phyloP scores from a whole-genome alignment of 2,888 invertebrate genomes.

The Drosophila macrospina region DNA sequence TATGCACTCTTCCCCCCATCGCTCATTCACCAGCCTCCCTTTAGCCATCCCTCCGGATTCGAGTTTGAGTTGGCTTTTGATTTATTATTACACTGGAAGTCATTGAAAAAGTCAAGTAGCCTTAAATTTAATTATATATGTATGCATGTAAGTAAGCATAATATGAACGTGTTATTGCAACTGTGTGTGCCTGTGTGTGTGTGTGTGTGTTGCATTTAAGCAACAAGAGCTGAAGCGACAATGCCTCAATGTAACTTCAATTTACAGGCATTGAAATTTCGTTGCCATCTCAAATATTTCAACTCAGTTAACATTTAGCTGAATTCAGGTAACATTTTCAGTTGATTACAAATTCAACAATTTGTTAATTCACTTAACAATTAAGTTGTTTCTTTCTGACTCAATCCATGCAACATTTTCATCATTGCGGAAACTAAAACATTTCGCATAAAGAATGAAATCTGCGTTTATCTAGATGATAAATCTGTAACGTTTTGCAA shows the following conservation, averaged over 20 bases:
- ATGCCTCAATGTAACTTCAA: slow-evolving; percentile 36
- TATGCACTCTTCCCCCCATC: slow-evolving; percentile 15
- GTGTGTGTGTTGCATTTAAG: slow-evolving; percentile 31
- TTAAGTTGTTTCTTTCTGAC: neutral
- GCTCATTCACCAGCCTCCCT: neutral
- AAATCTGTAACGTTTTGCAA: slow-evolving; percentile 1
- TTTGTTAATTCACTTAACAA: neutral
- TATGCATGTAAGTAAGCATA: slow-evolving; percentile 11
- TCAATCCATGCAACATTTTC: neutral
- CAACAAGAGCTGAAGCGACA: slow-evolving; percentile 31
- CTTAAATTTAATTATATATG: slow-evolving; percentile 64
- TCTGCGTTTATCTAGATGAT: neutral
- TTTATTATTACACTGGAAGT: slow-evolving; percentile 74
- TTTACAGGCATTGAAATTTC: slow-evolving; percentile 35
- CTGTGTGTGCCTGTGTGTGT: slow-evolving; percentile 2
- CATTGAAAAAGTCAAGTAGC: slow-evolving; percentile 78
- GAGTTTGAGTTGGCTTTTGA: slow-evolving; percentile 46
- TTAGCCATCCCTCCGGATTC: slow-evolving; percentile 4
- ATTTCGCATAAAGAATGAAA: neutral
- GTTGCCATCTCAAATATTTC: slow-evolving; percentile 4
- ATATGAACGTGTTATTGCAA: slow-evolving; percentile 26
- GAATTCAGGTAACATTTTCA: neutral
- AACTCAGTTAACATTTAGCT: slow-evolving; percentile 3
- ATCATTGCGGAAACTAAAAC: slow-evolving; percentile 5
- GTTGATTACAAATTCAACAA: neutral